Percentiles rank a stretch among this genome's conserved stretches.
These are phyloP conservation scores for Calephelis virginiensis DNA, from an alignment of 1,140 invertebrate species.

Conservation along the genomic window DNA sequence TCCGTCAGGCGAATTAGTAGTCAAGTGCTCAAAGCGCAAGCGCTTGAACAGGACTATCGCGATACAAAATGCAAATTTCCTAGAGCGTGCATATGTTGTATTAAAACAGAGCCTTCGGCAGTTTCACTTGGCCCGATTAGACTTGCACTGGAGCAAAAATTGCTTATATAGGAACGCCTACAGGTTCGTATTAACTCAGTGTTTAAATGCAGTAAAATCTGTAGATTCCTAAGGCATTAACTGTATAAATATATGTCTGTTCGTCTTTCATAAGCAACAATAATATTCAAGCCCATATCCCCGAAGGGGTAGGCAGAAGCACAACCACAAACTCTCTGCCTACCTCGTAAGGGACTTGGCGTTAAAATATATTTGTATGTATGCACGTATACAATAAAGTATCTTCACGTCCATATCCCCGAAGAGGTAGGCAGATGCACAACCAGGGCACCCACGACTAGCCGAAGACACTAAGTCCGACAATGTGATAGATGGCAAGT, in stretches of 20 bases:
- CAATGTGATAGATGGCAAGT: too few species aligned
- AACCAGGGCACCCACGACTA: too few species aligned
- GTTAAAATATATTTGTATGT: too few species aligned
- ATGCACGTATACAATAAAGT: too few species aligned
- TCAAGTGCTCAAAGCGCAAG: slow-evolving; percentile 37
- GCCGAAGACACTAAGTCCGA: too few species aligned
- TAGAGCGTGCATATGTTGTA: slow-evolving; percentile 24
- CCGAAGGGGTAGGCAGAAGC: too few species aligned
- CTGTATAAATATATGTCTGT: background rate
- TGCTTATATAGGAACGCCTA: slow-evolving; percentile 19
- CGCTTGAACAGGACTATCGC: slow-evolving; percentile 45
- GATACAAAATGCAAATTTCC: slow-evolving; percentile 45
- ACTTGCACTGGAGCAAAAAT: slow-evolving; percentile 23
- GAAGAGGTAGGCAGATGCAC: too few species aligned
- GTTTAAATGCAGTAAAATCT: background rate
- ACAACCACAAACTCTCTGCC: too few species aligned
- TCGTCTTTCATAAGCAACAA: too few species aligned
- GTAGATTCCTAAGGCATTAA: background rate
- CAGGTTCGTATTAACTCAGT: slow-evolving; percentile 9
- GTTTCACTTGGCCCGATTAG: slow-evolving; percentile 26
- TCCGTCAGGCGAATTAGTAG: slow-evolving; percentile 44
- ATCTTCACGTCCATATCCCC: too few species aligned
- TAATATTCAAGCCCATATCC: too few species aligned
- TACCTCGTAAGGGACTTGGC: too few species aligned
- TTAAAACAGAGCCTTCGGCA: slow-evolving; percentile 31